A percentile compares a stretch with the other conserved stretches of the same genome.
phyloP scores from a whole-genome alignment of 2,113 vertebrate species.

The Centropristis striata region DNA sequence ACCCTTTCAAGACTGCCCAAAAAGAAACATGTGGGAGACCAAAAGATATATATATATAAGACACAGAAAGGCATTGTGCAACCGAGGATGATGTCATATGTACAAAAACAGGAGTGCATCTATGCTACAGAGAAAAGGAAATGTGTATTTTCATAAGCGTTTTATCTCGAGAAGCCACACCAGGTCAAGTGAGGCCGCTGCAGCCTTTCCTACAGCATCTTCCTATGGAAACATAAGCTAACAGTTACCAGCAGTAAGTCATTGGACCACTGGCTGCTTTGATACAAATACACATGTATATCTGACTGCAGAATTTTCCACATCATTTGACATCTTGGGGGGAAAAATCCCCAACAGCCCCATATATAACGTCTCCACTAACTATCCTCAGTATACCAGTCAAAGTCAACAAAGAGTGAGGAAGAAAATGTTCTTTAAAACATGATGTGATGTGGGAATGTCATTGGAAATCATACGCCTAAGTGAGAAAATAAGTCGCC shows the following conservation, averaged over 20 bases:
- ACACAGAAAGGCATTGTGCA: background rate
- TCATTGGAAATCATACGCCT: conserved; percentile 1
- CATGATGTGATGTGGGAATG: background rate
- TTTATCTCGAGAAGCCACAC: conserved; percentile 58
- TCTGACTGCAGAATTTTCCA: conserved; percentile 48
- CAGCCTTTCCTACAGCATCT: conserved; percentile 19
- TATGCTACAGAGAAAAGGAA: conserved; percentile 35
- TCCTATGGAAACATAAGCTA: conserved; percentile 51
- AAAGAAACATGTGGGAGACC: too few relatives aligned
- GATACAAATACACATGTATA: conserved; percentile 21
- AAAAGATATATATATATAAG: background rate
- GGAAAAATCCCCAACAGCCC: background rate
- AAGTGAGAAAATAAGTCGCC: background rate
- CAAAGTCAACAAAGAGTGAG: conserved; percentile 5
- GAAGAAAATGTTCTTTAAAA: background rate
- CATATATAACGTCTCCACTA: background rate
- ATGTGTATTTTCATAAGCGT: conserved; percentile 44
- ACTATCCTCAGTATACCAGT: conserved; percentile 6
- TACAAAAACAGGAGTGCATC: conserved; percentile 22
- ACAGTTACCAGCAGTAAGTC: conserved; percentile 47
- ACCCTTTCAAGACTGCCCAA: background rate
- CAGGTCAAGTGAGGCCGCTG: conserved; percentile 43
- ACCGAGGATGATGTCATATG: conserved; percentile 20
- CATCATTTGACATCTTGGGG: conserved; percentile 40
- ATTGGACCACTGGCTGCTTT: conserved; percentile 34